These are phyloP conservation scores for Drosophila prostipennis DNA, from an alignment of 2,888 invertebrate species.

Conservation along the genomic window DNA sequence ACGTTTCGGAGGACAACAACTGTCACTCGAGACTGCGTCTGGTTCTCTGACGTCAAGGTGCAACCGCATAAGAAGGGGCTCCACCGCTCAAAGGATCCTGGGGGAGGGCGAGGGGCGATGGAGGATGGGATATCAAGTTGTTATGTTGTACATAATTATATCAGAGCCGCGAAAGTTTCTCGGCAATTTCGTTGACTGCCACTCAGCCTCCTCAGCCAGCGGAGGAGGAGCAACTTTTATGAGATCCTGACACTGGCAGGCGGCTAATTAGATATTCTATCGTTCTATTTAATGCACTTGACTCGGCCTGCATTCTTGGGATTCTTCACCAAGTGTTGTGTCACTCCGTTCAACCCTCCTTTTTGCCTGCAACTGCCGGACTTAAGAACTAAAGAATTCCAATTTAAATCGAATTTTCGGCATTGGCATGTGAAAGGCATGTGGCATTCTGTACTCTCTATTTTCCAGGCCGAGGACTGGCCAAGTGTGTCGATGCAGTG, in stretches of 20 bases:
- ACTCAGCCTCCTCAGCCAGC: constrained; percentile 44
- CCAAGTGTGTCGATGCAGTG: constrained; percentile 68
- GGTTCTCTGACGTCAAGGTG: constrained; percentile 4
- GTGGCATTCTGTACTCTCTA: constrained; percentile 57
- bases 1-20: constrained; percentile 46
- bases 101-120: background rate
- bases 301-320: constrained; percentile 21
- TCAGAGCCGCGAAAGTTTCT: constrained; percentile 53
- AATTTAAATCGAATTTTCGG: constrained; percentile 77
- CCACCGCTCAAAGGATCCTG: constrained; percentile 1
- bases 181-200: constrained; percentile 59
- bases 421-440: constrained; percentile 65
- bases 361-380: constrained; percentile 2
- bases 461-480: constrained; percentile 52
- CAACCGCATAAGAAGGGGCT: constrained; percentile 20
- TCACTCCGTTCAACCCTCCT: background rate
- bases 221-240: constrained; percentile 56
- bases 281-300: constrained; percentile 29
- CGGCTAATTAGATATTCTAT: constrained; percentile 67
- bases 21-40: constrained; percentile 32
- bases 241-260: constrained; percentile 57
- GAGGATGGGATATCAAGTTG: constrained; percentile 30
- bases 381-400: constrained; percentile 63
- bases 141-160: constrained; percentile 64
- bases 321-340: constrained; percentile 17